Conservation (phyloP, 1,140 invertebrate species). For the Drosophila kohkoa region DNA sequence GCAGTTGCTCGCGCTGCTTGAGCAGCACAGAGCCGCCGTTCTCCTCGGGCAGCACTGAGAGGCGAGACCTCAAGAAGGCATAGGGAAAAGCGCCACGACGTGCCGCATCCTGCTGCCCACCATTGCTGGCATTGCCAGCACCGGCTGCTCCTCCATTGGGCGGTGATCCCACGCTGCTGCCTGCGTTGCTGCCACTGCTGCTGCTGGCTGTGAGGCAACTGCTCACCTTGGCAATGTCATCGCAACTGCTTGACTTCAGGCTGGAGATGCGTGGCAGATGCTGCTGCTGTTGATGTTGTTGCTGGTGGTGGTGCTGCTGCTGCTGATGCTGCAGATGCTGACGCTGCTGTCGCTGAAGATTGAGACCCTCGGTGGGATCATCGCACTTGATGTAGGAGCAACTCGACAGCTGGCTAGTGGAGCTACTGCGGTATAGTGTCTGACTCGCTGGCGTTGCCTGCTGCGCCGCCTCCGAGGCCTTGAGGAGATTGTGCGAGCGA, state of each 20-base stretch:
- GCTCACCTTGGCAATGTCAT: slow-evolving; percentile 83
- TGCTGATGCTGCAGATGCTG: slow-evolving; percentile 70
- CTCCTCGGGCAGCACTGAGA: slow-evolving; percentile 91
- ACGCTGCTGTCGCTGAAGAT: slow-evolving; percentile 84
- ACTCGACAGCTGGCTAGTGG: slow-evolving; percentile 89
- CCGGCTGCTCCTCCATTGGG: slow-evolving; percentile 15
- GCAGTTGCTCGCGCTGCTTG: slow-evolving; percentile 70
- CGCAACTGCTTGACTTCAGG: slow-evolving; percentile 83
- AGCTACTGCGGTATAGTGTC: slow-evolving; percentile 90
- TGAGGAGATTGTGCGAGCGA: slow-evolving; percentile 85
- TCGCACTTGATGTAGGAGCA: slow-evolving; percentile 91
- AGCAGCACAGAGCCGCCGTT: slow-evolving; percentile 86
- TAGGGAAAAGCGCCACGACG: slow-evolving; percentile 89
- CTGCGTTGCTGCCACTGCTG: slow-evolving; percentile 39
- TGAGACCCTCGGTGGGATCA: slow-evolving; percentile 91
- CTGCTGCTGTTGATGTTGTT: slow-evolving; percentile 58
- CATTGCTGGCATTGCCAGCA: neutral
- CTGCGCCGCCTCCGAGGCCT: slow-evolving; percentile 80
- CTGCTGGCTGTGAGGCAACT: slow-evolving; percentile 59
- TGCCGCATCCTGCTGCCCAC: slow-evolving; percentile 55
- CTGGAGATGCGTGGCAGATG: slow-evolving; percentile 44
- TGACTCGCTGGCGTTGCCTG: slow-evolving; percentile 73
- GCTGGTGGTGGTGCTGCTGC: slow-evolving; percentile 72
- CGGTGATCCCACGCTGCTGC: slow-evolving; percentile 49
- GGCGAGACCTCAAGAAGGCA: slow-evolving; percentile 90